These are phyloP conservation scores for Micropoecilia bifurca DNA, from an alignment of 2,797 vertebrate species.

Conservation along the genomic window DNA sequence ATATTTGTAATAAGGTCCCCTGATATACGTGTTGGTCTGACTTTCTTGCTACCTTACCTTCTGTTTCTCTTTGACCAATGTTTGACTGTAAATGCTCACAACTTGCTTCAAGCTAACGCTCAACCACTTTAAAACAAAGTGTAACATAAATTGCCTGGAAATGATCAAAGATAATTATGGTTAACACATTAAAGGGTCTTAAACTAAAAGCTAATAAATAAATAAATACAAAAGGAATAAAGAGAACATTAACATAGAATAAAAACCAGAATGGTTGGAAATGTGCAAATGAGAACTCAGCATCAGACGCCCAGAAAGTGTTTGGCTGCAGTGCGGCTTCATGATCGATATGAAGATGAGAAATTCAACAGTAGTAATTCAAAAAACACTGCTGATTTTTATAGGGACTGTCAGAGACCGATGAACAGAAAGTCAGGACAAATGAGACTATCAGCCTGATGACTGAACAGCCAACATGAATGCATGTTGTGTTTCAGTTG, in stretches of 20 bases:
- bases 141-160: neutral
- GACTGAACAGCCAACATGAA: too few relatives aligned
- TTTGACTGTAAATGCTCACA: constrained; percentile 7
- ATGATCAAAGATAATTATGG: neutral
- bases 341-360: neutral
- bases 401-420: too few relatives aligned
- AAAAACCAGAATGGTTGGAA: neutral
- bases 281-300: neutral
- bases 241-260: neutral
- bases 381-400: too few relatives aligned
- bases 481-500: too few relatives aligned
- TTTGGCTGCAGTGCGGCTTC: neutral
- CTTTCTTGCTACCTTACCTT: constrained; percentile 4
- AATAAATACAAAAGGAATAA: too few relatives aligned
- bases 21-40: constrained; percentile 25
- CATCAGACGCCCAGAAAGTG: neutral
- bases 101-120: constrained; percentile 11
- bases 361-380: neutral
- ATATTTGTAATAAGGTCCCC: constrained; percentile 56
- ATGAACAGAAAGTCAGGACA: too few relatives aligned
- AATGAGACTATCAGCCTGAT: too few relatives aligned
- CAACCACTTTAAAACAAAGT: neutral
- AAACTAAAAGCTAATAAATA: neutral
- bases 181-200: neutral
- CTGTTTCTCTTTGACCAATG: constrained; percentile 14